These are phyloP conservation scores for Zaprionus obscuricornis DNA, from an alignment of 2,888 invertebrate species.

Conservation along the genomic window DNA sequence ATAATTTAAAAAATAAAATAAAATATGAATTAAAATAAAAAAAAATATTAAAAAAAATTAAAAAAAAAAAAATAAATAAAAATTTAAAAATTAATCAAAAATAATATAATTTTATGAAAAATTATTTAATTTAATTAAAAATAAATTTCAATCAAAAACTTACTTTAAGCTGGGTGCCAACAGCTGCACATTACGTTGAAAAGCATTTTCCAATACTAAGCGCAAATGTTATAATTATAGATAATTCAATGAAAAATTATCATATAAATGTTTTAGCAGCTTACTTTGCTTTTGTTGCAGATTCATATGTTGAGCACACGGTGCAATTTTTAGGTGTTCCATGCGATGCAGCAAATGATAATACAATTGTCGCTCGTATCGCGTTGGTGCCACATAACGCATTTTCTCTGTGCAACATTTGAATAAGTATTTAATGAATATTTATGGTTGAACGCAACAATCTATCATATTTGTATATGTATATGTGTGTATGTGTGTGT, in stretches of 20 bases:
- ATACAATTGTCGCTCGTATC: slow-evolving; percentile 72
- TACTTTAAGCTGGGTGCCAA: slow-evolving; percentile 55
- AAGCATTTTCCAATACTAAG: slow-evolving; percentile 69
- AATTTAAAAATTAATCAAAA: too few relatives aligned
- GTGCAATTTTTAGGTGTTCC: slow-evolving; percentile 30
- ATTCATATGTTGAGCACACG: neutral
- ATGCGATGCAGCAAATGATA: slow-evolving; percentile 67
- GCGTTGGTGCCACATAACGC: slow-evolving; percentile 70
- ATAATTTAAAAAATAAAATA: too few relatives aligned
- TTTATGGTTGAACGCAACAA: slow-evolving; percentile 36
- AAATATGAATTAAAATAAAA: too few relatives aligned
- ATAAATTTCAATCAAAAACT: too few relatives aligned
- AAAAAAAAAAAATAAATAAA: too few relatives aligned
- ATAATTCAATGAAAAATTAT: neutral
- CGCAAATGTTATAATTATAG: neutral
- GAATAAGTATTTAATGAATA: slow-evolving; percentile 28
- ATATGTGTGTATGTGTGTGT: too few relatives aligned
- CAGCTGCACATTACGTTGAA: slow-evolving; percentile 68
- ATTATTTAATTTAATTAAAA: too few relatives aligned
- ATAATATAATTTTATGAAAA: too few relatives aligned
- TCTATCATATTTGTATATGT: slow-evolving; percentile 41
- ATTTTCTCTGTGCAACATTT: slow-evolving; percentile 61
- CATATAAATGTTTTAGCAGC: neutral
- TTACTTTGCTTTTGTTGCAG: slow-evolving; percentile 45
- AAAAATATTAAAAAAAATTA: too few relatives aligned